These are phyloP conservation scores for Pitangus sulphuratus DNA, from an alignment of 2,797 vertebrate species.

Conservation along the genomic window DNA sequence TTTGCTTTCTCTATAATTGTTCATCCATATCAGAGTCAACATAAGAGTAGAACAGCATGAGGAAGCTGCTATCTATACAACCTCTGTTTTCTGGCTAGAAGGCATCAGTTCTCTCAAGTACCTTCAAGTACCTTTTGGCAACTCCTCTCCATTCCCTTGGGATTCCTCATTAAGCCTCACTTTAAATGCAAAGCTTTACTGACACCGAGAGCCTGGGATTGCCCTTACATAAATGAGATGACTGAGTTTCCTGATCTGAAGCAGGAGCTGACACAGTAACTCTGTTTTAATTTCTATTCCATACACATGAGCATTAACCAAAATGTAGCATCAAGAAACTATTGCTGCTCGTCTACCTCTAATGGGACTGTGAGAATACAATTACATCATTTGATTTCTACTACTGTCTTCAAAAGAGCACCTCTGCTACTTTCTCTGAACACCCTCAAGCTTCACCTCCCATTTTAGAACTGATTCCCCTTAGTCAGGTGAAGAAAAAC, in stretches of 20 bases:
- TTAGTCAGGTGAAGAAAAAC: background rate
- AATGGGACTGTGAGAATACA: background rate
- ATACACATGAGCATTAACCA: background rate
- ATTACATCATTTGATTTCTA: background rate
- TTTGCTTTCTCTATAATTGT: background rate
- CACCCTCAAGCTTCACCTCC: background rate
- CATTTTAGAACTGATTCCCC: background rate
- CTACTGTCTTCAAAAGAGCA: background rate
- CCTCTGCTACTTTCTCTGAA: background rate
- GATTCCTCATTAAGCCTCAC: background rate
- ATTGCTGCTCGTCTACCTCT: rapidly evolving
- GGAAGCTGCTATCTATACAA: background rate
- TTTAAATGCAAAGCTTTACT: background rate
- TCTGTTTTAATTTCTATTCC: background rate
- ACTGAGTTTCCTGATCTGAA: background rate
- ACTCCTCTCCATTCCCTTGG: background rate
- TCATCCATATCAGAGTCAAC: background rate
- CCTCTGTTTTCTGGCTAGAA: background rate
- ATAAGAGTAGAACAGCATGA: background rate
- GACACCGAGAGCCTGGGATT: background rate
- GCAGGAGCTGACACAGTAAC: background rate
- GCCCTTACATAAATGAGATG: background rate
- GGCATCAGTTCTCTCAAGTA: background rate
- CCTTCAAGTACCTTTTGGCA: background rate
- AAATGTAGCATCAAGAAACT: background rate